These are phyloP conservation scores for Limanda limanda DNA, from an alignment of 2,113 vertebrate genomes.

Conservation along the genomic window DNA sequence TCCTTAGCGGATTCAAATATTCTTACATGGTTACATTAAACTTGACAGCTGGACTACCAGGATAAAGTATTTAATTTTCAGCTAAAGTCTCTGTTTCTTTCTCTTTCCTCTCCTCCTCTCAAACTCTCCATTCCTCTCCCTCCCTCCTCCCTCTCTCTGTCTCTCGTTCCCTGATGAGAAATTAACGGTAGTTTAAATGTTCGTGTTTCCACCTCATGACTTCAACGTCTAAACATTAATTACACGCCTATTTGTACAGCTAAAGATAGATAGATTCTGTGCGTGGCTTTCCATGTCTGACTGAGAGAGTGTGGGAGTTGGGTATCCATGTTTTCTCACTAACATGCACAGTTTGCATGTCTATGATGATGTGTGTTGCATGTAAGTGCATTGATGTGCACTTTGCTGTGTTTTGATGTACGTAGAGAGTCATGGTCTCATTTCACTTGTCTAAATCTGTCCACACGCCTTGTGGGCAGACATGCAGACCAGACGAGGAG, in stretches of 20 bases:
- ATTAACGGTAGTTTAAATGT: slow-evolving; percentile 61
- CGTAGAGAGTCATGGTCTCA: neutral
- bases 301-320: slow-evolving; percentile 8
- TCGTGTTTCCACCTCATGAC: slow-evolving; percentile 47
- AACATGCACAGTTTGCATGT: no score
- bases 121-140: neutral
- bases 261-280: slow-evolving; percentile 44
- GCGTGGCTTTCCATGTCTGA: slow-evolving; percentile 12
- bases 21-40: no score
- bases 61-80: no score
- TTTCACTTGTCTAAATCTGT: neutral
- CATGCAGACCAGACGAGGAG: no score
- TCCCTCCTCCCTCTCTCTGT: neutral
- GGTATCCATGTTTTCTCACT: neutral
- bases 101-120: neutral
- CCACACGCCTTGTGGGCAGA: neutral
- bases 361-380: no score
- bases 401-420: no score
- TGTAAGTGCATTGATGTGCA: no score
- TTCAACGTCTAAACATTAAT: slow-evolving; percentile 56
- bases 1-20: no score
- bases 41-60: no score
- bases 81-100: neutral
- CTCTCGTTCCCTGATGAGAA: slow-evolving; percentile 48
- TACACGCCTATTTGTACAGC: slow-evolving; percentile 45